These are phyloP conservation scores for Fratercula arctica DNA, from an alignment of 2,797 vertebrate genomes.

Conservation along the genomic window DNA sequence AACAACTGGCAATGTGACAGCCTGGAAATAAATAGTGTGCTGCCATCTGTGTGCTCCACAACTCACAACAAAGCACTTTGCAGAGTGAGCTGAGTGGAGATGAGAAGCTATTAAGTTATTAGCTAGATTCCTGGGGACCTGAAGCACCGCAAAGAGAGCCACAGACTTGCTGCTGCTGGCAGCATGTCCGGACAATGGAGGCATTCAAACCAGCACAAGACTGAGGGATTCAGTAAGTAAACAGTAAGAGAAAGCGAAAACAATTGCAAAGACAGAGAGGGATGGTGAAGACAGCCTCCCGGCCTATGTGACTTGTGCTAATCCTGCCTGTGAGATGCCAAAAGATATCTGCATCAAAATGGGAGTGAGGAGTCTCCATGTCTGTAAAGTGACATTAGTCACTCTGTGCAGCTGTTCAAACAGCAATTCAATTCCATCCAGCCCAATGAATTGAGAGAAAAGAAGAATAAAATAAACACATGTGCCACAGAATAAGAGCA, in stretches of 20 bases:
- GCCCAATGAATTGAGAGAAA: not conserved
- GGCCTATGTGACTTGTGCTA: not conserved
- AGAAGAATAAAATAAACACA: not conserved
- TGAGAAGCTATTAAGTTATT: conserved; percentile 67
- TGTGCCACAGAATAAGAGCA: not conserved
- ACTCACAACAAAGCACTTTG: conserved; percentile 58
- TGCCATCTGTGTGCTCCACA: conserved; percentile 49
- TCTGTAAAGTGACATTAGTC: conserved; percentile 59
- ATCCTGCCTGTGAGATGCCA: conserved; percentile 65
- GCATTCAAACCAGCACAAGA: conserved; percentile 60
- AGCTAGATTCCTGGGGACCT: conserved; percentile 68
- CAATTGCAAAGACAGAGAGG: conserved; percentile 7
- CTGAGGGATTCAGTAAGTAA: conserved; percentile 13
- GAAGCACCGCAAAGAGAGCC: not conserved
- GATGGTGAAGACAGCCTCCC: not conserved
- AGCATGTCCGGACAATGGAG: conserved; percentile 64
- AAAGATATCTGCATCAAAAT: conserved; percentile 79
- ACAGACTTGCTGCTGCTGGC: conserved; percentile 39
- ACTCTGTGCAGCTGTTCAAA: conserved; percentile 75
- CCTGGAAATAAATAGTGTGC: conserved; percentile 28
- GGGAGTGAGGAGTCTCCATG: not conserved
- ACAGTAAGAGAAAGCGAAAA: conserved; percentile 69
- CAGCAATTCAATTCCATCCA: conserved; percentile 29
- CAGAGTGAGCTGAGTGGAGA: not conserved
- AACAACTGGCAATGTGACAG: conserved; percentile 22